Percentiles rank a stretch among this genome's conserved stretches.
These are phyloP conservation scores for Sturmia bella DNA, from an alignment of 2,888 invertebrate species.

Conservation along the genomic window DNA sequence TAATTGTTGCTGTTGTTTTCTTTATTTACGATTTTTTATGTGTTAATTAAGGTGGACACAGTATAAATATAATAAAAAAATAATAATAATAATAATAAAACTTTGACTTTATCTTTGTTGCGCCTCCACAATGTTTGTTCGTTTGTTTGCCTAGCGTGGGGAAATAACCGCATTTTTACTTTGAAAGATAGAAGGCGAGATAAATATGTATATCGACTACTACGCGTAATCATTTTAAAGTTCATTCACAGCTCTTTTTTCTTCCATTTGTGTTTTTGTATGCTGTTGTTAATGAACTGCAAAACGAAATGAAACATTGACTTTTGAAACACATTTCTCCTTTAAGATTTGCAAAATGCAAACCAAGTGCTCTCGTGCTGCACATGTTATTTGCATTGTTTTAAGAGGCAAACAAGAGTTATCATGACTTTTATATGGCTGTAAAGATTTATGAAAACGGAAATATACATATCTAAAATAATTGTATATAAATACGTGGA, in stretches of 20 bases:
- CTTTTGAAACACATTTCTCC: conserved; percentile 12
- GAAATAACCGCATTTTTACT: neutral
- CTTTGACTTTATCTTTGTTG: neutral
- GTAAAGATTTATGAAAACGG: too few species aligned
- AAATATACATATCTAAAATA: too few species aligned
- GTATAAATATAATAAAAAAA: conserved; percentile 25
- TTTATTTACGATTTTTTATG: conserved; percentile 16
- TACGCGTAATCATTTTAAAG: conserved; percentile 23
- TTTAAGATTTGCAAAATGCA: neutral
- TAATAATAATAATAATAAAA: neutral
- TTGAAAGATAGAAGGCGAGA: neutral
- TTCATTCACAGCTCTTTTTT: conserved; percentile 13
- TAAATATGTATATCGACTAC: conserved; percentile 14
- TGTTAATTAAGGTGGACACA: conserved; percentile 18
- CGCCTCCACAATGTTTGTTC: neutral
- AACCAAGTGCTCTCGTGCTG: neutral
- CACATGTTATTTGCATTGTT: neutral
- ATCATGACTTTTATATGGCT: too few species aligned
- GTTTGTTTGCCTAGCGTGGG: conserved; percentile 9
- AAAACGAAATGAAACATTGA: conserved; percentile 20
- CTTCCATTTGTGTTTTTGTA: neutral
- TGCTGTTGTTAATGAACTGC: conserved; percentile 32
- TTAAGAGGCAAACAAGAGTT: too few species aligned
- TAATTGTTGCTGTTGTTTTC: conserved; percentile 8
- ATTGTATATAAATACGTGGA: too few species aligned